These are phyloP conservation scores for Orcinus orca DNA, from an alignment of 2,113 vertebrate species.

Conservation along the genomic window DNA sequence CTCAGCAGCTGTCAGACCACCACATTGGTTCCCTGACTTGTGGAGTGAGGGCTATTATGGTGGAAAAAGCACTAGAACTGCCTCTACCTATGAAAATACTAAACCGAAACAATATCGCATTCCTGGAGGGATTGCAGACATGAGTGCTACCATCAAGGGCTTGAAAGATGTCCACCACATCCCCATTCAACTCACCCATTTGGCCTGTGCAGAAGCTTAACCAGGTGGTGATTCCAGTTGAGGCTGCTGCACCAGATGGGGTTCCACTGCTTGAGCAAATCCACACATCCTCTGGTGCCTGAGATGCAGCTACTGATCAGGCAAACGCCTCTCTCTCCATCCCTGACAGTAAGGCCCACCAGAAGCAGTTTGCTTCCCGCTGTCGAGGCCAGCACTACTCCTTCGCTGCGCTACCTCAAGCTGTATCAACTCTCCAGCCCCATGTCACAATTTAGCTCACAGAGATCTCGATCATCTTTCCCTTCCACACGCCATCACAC, in stretches of 20 bases:
- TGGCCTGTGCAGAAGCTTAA: background rate
- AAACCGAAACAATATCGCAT: background rate
- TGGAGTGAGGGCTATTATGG: background rate
- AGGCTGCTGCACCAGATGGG: background rate
- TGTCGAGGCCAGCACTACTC: background rate
- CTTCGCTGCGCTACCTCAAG: background rate
- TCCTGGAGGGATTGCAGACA: background rate
- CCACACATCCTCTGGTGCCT: background rate
- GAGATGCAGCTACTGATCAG: too few species aligned
- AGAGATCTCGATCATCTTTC: background rate
- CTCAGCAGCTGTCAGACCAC: background rate
- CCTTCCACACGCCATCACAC: background rate
- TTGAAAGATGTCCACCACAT: background rate
- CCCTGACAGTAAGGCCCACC: background rate
- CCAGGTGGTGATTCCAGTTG: background rate
- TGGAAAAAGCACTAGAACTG: background rate
- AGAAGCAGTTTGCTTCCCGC: background rate
- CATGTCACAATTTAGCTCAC: fast-evolving
- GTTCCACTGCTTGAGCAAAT: background rate
- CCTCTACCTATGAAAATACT: too few species aligned
- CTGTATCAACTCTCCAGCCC: background rate
- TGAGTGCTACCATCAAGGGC: too few species aligned
- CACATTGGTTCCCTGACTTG: background rate
- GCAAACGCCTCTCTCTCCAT: too few species aligned
- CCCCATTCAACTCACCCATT: background rate